phyloP scores from a whole-genome alignment of 2,113 vertebrate genomes.

The Porphyrio hochstetteri region DNA sequence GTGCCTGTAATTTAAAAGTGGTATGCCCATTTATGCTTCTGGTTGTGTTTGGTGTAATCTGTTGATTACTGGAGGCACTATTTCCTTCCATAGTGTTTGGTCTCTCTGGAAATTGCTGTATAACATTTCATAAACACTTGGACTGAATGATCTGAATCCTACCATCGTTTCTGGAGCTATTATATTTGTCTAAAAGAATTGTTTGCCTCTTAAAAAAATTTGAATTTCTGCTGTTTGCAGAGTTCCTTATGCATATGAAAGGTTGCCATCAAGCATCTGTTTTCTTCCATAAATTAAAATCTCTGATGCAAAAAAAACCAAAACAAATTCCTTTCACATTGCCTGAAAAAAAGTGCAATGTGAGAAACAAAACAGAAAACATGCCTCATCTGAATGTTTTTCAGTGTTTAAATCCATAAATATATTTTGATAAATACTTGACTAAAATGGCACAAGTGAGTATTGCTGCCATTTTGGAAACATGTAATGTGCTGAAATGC shows the following conservation, averaged over 20 bases:
- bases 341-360: not conserved
- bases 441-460: not conserved
- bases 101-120: not conserved
- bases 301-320: not conserved
- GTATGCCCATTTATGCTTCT: not conserved
- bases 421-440: not conserved
- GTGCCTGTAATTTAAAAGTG: not conserved
- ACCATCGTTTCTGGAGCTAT: not conserved
- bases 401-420: not conserved
- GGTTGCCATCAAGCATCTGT: rapidly evolving
- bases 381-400: not conserved
- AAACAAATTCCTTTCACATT: not conserved
- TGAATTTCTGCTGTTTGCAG: not conserved
- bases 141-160: not conserved
- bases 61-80: not conserved
- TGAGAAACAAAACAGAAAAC: not conserved
- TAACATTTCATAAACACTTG: not conserved
- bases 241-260: not conserved
- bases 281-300: not conserved
- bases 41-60: not conserved
- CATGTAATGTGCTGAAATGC: not conserved
- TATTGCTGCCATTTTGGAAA: not conserved
- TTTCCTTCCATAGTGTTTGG: not conserved
- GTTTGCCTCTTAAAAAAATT: not conserved
- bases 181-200: not conserved